Evolutionary conservation across 2,888 invertebrate genomes (phyloP).

Genomic region (Apamea sordens): DNA sequence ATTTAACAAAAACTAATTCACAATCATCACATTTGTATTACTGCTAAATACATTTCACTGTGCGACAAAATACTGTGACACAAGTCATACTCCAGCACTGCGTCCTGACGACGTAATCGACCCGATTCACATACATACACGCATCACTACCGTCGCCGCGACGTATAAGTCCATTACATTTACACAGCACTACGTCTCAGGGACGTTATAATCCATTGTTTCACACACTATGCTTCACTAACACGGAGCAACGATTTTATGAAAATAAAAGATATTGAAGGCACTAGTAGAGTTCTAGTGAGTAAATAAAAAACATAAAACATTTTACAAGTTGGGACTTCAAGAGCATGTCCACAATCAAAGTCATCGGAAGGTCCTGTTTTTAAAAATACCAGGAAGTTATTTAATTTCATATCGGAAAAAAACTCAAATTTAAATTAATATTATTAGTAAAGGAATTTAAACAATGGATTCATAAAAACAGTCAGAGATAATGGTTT

Average conservation of each 20-base stretch:
- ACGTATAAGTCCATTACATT: conserved; percentile 55
- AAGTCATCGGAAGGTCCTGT: conserved; percentile 67
- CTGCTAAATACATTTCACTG: conserved; percentile 39
- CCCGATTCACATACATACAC: conserved; percentile 15
- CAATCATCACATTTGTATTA: conserved; percentile 8
- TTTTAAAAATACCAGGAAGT: conserved; percentile 20
- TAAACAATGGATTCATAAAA: background rate
- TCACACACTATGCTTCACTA: conserved; percentile 82
- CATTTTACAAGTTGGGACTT: conserved; percentile 57
- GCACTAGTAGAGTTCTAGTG: conserved; percentile 88
- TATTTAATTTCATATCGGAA: background rate
- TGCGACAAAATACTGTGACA: conserved; percentile 42
- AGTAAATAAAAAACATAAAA: conserved; percentile 60
- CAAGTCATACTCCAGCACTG: conserved; percentile 33
- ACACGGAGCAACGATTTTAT: conserved; percentile 82
- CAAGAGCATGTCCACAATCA: conserved; percentile 66
- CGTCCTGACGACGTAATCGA: conserved; percentile 29
- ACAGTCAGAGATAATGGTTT: background rate
- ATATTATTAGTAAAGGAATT: background rate
- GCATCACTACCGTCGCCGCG: conserved; percentile 34
- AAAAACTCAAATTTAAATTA: background rate
- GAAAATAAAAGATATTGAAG: conserved; percentile 79
- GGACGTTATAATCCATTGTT: conserved; percentile 62
- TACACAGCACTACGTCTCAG: conserved; percentile 41
- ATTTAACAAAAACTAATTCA: background rate